phyloP scores from a whole-genome alignment of 2,113 vertebrate genomes.

The Nothocercus nigrocapillus region DNA sequence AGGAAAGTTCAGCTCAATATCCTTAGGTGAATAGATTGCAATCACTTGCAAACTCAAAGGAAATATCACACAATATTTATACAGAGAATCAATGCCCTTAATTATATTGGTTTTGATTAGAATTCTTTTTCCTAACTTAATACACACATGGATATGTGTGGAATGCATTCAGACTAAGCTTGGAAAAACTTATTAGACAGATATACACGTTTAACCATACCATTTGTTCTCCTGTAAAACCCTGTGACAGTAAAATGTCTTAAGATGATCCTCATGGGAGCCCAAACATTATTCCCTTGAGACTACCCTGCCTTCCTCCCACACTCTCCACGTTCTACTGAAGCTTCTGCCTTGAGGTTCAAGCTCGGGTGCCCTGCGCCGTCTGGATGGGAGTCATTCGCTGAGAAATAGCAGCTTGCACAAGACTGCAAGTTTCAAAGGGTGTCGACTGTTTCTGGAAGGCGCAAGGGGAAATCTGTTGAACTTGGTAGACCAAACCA shows the following conservation, averaged over 20 bases:
- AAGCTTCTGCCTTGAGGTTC: rapidly evolving
- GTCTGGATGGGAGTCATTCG: neutral
- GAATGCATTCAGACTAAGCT: neutral
- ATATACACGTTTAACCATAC: neutral
- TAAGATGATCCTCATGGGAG: neutral
- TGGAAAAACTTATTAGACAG: neutral
- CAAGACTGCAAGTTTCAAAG: neutral
- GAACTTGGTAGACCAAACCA: neutral
- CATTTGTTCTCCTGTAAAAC: neutral
- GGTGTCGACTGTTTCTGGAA: neutral
- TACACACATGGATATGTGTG: neutral
- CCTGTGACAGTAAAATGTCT: neutral
- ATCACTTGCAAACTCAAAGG: neutral
- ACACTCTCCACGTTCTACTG: neutral
- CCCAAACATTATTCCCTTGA: rapidly evolving
- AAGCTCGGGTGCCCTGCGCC: neutral
- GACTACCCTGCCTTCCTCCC: neutral
- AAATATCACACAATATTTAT: neutral
- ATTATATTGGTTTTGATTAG: neutral
- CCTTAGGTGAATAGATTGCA: neutral
- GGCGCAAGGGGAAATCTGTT: neutral
- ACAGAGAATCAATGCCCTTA: neutral
- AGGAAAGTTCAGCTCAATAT: neutral
- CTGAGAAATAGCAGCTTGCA: neutral
- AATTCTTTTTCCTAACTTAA: neutral